phyloP scores from a whole-genome alignment of 2,797 vertebrate species.

The Botia kubotai region DNA sequence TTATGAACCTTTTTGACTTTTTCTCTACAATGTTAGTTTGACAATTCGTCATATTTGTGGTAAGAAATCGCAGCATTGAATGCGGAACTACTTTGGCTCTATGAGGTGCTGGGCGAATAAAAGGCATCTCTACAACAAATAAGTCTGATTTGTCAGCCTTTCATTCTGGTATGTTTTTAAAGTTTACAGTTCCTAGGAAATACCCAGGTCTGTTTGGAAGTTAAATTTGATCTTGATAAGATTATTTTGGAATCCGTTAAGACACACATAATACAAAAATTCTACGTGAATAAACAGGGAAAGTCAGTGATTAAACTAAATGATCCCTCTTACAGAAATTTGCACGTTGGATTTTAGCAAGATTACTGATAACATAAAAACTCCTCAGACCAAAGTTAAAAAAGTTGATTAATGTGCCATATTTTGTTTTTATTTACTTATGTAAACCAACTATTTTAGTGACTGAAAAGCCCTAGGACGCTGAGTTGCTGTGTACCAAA shows the following conservation, averaged over 20 bases:
- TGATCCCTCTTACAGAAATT: neutral
- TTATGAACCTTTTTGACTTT: conserved; percentile 24
- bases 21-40: conserved; percentile 16
- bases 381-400: neutral
- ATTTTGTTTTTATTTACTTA: neutral
- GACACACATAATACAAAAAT: conserved; percentile 16
- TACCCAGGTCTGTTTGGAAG: conserved; percentile 16
- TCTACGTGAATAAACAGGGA: neutral
- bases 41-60: conserved; percentile 44
- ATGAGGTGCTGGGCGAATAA: conserved; percentile 43
- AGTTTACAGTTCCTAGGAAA: neutral
- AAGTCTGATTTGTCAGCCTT: conserved; percentile 40
- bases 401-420: neutral
- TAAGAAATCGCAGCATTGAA: conserved; percentile 44
- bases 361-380: conserved; percentile 2
- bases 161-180: neutral
- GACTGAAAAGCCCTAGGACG: neutral
- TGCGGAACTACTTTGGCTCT: conserved; percentile 55
- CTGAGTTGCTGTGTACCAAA: neutral
- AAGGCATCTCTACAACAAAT: conserved; percentile 44
- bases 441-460: neutral
- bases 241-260: conserved; percentile 47
- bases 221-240: conserved; percentile 42
- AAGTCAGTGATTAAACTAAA: neutral
- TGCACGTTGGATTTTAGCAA: neutral